phyloP scores from a whole-genome alignment of 1,140 invertebrate species.

The Tigriopus japonicus region DNA sequence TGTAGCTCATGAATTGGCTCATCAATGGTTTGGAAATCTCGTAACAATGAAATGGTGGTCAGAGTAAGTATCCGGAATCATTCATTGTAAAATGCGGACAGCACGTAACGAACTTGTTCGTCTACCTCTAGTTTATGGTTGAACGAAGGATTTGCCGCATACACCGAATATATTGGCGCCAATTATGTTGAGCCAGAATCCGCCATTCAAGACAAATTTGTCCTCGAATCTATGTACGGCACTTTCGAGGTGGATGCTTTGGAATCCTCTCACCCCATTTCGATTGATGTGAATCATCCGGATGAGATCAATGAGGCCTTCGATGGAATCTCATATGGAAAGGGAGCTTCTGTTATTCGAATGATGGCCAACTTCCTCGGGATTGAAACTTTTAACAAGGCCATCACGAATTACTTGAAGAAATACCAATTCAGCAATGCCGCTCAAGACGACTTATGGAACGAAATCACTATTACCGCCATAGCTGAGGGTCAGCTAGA shows the following conservation, averaged over 20 bases:
- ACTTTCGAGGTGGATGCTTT: conserved; percentile 58
- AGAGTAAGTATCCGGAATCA: conserved; percentile 14
- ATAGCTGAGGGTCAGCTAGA: conserved; percentile 15
- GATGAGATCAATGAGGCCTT: conserved; percentile 82
- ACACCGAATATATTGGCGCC: conserved; percentile 58
- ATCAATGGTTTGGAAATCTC: conserved; percentile 62
- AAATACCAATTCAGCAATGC: conserved; percentile 51
- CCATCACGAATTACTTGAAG: conserved; percentile 49
- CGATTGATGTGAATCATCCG: conserved; percentile 57
- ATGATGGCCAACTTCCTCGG: conserved; percentile 75
- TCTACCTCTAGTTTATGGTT: conserved; percentile 38
- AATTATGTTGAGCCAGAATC: conserved; percentile 51
- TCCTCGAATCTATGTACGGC: conserved; percentile 44
- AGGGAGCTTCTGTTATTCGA: conserved; percentile 68
- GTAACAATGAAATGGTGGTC: conserved; percentile 45
- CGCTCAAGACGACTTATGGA: conserved; percentile 53
- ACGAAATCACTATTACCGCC: conserved; percentile 52
- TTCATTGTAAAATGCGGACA: not conserved
- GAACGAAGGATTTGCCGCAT: conserved; percentile 58
- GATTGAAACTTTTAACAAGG: conserved; percentile 46
- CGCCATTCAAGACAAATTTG: conserved; percentile 57
- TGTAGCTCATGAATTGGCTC: conserved; percentile 77
- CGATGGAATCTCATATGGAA: conserved; percentile 76
- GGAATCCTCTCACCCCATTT: conserved; percentile 66
- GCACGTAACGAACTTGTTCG: conserved; percentile 21